These are phyloP conservation scores for Misgurnus mizolepis DNA, from an alignment of 2,113 vertebrate genomes.

Conservation along the genomic window DNA sequence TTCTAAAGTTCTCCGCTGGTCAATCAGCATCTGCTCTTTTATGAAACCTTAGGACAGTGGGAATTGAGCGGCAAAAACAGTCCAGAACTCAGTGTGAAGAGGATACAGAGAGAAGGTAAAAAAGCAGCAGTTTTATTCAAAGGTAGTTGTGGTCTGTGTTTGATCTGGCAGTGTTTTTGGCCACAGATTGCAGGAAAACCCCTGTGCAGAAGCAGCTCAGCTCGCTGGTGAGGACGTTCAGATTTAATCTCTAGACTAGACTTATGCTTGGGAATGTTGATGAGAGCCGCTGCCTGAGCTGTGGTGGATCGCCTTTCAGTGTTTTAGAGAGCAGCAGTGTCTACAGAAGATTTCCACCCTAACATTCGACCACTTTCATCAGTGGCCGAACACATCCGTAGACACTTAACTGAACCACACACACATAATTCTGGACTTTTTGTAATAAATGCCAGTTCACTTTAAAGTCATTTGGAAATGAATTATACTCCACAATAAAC, in stretches of 20 bases:
- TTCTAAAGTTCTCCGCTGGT: slow-evolving; percentile 1
- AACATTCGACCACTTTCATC: slow-evolving; percentile 21
- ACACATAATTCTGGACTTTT: neutral
- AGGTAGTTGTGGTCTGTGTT: slow-evolving; percentile 26
- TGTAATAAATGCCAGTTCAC: neutral
- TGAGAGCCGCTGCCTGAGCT: slow-evolving; percentile 35
- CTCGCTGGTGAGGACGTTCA: slow-evolving; percentile 17
- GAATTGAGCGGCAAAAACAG: slow-evolving; percentile 31
- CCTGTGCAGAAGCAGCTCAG: slow-evolving; percentile 23
- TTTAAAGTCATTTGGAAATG: neutral
- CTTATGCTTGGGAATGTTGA: slow-evolving; percentile 36
- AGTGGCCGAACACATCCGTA: neutral
- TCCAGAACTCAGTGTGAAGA: neutral
- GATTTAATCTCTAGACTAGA: slow-evolving; percentile 42
- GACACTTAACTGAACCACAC: neutral
- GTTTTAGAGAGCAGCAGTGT: slow-evolving; percentile 25
- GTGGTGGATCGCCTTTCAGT: slow-evolving; percentile 38
- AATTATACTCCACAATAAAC: neutral
- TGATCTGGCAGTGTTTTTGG: slow-evolving; percentile 31
- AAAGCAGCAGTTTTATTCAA: slow-evolving; percentile 15
- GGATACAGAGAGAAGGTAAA: neutral
- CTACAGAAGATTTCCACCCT: slow-evolving; percentile 22
- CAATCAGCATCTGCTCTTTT: slow-evolving; percentile 22
- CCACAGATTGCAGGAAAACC: slow-evolving; percentile 34
- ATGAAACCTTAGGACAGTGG: slow-evolving; percentile 46